These are phyloP conservation scores for Ammodytes dubius DNA, from an alignment of 2,113 vertebrate species.

Conservation along the genomic window DNA sequence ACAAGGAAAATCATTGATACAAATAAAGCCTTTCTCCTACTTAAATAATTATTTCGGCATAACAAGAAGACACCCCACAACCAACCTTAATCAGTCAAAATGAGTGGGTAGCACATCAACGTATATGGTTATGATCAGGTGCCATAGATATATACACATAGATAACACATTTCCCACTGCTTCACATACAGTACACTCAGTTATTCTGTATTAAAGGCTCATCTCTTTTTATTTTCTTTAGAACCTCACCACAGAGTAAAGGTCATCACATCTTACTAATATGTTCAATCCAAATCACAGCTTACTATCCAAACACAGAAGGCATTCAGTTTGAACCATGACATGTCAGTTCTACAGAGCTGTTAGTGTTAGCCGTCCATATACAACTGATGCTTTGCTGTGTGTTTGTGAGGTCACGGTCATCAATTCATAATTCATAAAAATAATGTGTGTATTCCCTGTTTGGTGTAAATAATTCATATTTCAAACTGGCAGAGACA, in stretches of 20 bases:
- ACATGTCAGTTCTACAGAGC: not conserved
- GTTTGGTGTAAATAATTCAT: constrained; percentile 39
- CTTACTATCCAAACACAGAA: too few species aligned
- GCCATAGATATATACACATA: not conserved
- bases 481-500: not conserved
- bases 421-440: constrained; percentile 43
- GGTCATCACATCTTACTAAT: not conserved
- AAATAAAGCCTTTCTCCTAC: not conserved
- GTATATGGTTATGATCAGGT: not conserved
- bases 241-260: not conserved
- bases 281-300: not conserved
- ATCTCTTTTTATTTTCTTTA: not conserved
- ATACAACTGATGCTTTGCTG: not conserved
- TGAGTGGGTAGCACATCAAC: not conserved
- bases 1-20: not conserved
- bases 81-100: not conserved
- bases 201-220: too few species aligned
- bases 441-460: constrained; percentile 42
- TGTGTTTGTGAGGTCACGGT: constrained; percentile 21
- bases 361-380: not conserved
- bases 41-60: not conserved
- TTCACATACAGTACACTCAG: too few species aligned
- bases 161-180: too few species aligned
- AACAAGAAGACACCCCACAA: not conserved
- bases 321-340: not conserved